Percentiles rank a stretch among this genome's conserved stretches.
Evolutionary conservation across 2,888 invertebrate genomes (phyloP).

Genomic region (Coecobrya sp.): DNA sequence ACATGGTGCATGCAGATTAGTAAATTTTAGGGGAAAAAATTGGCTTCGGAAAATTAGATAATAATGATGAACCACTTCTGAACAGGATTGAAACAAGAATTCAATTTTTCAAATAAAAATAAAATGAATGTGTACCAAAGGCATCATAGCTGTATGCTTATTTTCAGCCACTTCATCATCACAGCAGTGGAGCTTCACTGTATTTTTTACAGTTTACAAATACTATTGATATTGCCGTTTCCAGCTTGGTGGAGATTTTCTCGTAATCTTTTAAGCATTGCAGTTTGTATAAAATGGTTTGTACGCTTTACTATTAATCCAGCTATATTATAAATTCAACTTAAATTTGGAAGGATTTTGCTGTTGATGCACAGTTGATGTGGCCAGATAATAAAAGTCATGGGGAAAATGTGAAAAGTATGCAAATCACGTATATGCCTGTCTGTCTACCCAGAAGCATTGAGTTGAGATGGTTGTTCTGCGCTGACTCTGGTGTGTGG

Average conservation of each 20-base stretch:
- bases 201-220: slow-evolving; percentile 26
- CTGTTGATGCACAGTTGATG: slow-evolving; percentile 75
- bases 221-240: slow-evolving; percentile 23
- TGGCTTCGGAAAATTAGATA: slow-evolving; percentile 49
- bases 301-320: not conserved
- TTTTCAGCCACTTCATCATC: slow-evolving; percentile 66
- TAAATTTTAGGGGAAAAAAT: slow-evolving; percentile 41
- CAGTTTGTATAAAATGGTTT: slow-evolving; percentile 19
- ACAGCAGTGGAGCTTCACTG: slow-evolving; percentile 5
- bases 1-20: slow-evolving; percentile 77
- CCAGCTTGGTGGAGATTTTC: slow-evolving; percentile 7
- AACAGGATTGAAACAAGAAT: slow-evolving; percentile 61
- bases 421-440: slow-evolving; percentile 80
- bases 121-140: slow-evolving; percentile 26
- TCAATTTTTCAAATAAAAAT: slow-evolving; percentile 69
- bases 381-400: slow-evolving; percentile 80
- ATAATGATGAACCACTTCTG: slow-evolving; percentile 74
- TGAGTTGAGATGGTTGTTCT: slow-evolving; percentile 36
- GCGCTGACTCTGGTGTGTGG: not conserved
- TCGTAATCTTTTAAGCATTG: not conserved
- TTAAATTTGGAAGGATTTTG: slow-evolving; percentile 61
- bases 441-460: slow-evolving; percentile 79
- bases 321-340: slow-evolving; percentile 24
- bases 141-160: not conserved
- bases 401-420: slow-evolving; percentile 80